A percentile compares a stretch with the other conserved stretches of the same genome.
Conservation (phyloP, 2,888 invertebrate species). For the Pantelozetes paolii region DNA sequence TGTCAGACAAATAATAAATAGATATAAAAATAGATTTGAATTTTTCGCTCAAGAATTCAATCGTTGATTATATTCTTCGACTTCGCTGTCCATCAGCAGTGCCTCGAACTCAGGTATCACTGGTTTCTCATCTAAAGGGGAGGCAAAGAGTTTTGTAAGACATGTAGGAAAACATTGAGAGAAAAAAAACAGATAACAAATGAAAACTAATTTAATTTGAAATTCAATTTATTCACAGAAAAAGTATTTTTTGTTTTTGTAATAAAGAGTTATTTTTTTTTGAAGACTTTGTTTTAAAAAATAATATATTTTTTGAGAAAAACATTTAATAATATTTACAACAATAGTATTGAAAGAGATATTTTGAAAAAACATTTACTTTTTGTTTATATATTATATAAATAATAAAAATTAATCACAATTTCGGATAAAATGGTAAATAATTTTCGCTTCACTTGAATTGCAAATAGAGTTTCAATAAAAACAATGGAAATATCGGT, state of each 20-base stretch:
- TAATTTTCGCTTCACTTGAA: too few species aligned
- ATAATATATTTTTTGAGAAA: background rate
- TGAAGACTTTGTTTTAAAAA: background rate
- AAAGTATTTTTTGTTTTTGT: background rate
- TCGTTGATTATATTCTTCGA: constrained; percentile 11
- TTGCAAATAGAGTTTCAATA: background rate
- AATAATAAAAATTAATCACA: background rate
- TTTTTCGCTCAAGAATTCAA: background rate
- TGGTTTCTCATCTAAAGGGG: constrained; percentile 10
- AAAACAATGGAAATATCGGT: background rate
- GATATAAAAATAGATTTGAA: background rate
- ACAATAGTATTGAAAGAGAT: background rate
- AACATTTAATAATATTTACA: background rate
- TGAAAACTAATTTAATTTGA: background rate
- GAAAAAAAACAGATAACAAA: background rate
- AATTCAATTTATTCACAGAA: background rate
- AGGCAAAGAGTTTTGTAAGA: background rate
- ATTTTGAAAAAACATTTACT: background rate
- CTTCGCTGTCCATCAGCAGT: constrained; percentile 11
- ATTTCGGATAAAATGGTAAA: too few species aligned
- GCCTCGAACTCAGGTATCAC: constrained; percentile 20
- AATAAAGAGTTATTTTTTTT: too few species aligned
- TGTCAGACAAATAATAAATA: background rate
- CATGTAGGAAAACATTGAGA: background rate
- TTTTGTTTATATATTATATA: background rate